These are phyloP conservation scores for Fistularia tabacaria DNA, from an alignment of 2,797 vertebrate species.

Conservation along the genomic window DNA sequence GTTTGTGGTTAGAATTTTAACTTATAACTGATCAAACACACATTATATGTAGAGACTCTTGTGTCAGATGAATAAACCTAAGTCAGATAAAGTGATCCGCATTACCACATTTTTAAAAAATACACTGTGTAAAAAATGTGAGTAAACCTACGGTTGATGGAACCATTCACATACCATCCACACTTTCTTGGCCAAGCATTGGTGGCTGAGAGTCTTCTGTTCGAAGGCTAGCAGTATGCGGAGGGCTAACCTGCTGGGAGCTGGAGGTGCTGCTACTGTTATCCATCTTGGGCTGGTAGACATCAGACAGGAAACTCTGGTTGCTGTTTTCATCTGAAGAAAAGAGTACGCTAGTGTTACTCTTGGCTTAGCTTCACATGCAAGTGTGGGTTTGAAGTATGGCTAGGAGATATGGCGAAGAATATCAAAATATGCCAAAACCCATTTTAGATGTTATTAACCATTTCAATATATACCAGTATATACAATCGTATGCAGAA, in stretches of 20 bases:
- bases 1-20: too few relatives aligned
- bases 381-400: background rate
- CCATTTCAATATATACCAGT: too few relatives aligned
- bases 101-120: too few relatives aligned
- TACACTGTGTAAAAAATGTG: too few relatives aligned
- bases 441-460: too few relatives aligned
- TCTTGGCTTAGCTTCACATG: background rate
- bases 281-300: constrained; percentile 92
- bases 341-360: constrained; percentile 1
- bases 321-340: constrained; percentile 96
- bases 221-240: constrained; percentile 85
- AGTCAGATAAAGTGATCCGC: too few relatives aligned
- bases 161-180: constrained; percentile 80
- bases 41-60: too few relatives aligned
- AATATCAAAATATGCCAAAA: too few relatives aligned
- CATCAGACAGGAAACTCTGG: constrained; percentile 94
- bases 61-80: too few relatives aligned
- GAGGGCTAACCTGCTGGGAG: constrained; percentile 87
- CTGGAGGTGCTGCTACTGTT: constrained; percentile 96
- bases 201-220: constrained; percentile 95
- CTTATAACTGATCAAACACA: too few relatives aligned
- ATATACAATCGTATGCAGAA: too few relatives aligned
- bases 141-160: background rate
- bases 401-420: too few relatives aligned
- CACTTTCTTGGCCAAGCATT: constrained; percentile 91